phyloP scores from a whole-genome alignment of 2,888 invertebrate genomes.

The Drosophila cracens region DNA sequence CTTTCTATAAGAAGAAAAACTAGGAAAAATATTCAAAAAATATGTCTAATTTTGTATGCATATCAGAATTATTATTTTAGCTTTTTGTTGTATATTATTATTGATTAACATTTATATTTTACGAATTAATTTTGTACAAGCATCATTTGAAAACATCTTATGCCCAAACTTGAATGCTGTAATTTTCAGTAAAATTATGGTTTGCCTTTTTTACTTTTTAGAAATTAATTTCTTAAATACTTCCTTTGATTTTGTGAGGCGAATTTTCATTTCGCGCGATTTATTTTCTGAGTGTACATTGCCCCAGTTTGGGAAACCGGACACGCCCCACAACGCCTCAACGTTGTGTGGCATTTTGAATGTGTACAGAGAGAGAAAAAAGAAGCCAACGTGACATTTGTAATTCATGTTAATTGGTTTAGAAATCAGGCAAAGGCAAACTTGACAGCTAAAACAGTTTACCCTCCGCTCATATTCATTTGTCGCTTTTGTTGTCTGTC shows the following conservation, averaged over 20 bases:
- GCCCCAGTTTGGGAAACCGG: conserved; percentile 31
- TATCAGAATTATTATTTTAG: not conserved
- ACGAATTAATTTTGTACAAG: too few species aligned
- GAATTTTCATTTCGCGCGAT: too few species aligned
- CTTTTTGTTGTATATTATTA: not conserved
- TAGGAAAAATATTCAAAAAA: too few species aligned
- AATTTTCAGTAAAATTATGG: too few species aligned
- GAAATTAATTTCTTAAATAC: too few species aligned
- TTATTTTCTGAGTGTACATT: conserved; percentile 15
- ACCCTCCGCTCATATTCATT: conserved; percentile 49
- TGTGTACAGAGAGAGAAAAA: conserved; percentile 27
- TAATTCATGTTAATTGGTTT: conserved; percentile 70
- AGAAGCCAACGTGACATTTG: conserved; percentile 56
- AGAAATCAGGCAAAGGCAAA: conserved; percentile 48
- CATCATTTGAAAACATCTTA: too few species aligned
- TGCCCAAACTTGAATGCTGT: too few species aligned
- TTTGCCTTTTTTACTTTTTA: too few species aligned
- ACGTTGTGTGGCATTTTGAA: conserved; percentile 44
- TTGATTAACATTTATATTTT: not conserved
- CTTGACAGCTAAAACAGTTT: conserved; percentile 49
- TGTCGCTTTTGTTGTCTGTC: conserved; percentile 40
- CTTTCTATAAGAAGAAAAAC: too few species aligned
- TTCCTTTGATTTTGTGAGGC: not conserved
- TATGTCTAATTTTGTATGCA: too few species aligned
- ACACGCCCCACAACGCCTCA: conserved; percentile 8